Evolutionary conservation across 23 tunicate genomes (phyloP).

Genomic region (Clavelina lepadiformis): DNA sequence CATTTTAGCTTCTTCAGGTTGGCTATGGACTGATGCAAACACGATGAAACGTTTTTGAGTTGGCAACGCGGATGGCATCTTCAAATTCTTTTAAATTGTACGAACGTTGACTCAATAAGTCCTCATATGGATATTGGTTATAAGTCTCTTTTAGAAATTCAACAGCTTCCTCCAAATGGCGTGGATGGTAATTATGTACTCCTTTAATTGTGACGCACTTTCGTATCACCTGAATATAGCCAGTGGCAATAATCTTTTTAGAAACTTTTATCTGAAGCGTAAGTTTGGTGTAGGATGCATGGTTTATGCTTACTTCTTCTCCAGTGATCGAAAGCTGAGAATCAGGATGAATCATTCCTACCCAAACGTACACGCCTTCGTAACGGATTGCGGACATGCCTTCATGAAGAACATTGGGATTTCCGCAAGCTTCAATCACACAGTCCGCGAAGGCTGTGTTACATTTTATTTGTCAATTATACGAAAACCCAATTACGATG

Average conservation of each 20-base stretch:
- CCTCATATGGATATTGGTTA: slow-evolving; percentile 17
- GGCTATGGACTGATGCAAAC: slow-evolving; percentile 9
- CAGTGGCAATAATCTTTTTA: no score
- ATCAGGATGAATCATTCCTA: neutral
- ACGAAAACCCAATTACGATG: neutral
- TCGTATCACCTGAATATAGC: slow-evolving; percentile 7
- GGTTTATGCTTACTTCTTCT: no score
- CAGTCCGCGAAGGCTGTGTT: neutral
- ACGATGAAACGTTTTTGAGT: slow-evolving; percentile 11
- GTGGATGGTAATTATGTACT: slow-evolving; percentile 17
- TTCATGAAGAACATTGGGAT: neutral
- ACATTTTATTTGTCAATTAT: neutral
- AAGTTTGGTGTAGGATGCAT: no score
- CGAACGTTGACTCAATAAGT: slow-evolving; percentile 11
- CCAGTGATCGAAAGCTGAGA: neutral
- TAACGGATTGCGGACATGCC: neutral
- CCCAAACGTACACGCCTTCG: neutral
- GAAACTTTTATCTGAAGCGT: no score
- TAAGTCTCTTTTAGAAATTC: slow-evolving; percentile 7
- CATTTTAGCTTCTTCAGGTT: no score
- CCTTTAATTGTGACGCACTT: slow-evolving; percentile 24
- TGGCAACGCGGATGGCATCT: slow-evolving; percentile 3
- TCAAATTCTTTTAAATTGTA: slow-evolving; percentile 19
- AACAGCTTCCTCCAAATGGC: slow-evolving; percentile 15
- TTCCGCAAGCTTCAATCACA: neutral